Conservation (phyloP, 2,113 vertebrate genomes). For the Tylochromis polylepis region DNA sequence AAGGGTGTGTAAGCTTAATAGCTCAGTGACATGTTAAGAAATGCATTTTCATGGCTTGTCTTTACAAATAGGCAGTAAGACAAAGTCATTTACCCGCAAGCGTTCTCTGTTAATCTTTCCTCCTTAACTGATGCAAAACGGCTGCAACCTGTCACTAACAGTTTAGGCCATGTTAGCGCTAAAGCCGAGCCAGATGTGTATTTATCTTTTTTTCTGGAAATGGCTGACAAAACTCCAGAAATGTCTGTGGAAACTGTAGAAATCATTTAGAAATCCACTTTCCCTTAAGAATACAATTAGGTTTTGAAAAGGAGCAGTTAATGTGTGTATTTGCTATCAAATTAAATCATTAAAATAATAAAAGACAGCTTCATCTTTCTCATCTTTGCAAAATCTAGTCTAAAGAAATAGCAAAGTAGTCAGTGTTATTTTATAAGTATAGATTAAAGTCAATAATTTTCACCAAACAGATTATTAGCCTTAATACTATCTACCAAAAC, state of each 20-base stretch:
- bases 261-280: not conserved
- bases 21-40: not conserved
- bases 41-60: not conserved
- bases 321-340: not conserved
- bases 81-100: not conserved
- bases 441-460: not conserved
- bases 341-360: not conserved
- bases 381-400: not conserved
- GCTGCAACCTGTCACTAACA: not conserved
- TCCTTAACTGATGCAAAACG: constrained; percentile 2
- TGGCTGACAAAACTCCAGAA: not conserved
- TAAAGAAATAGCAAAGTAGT: not conserved
- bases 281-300: not conserved
- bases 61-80: not conserved
- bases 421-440: not conserved
- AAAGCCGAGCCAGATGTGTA: not conserved
- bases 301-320: not conserved
- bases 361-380: not conserved
- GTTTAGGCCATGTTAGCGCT: not conserved
- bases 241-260: not conserved
- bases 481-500: not conserved
- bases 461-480: not conserved
- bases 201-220: not conserved
- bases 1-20: not conserved
- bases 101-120: not conserved